These are phyloP conservation scores for Neosalanx taihuensis DNA, from an alignment of 2,797 vertebrate genomes.

Conservation along the genomic window DNA sequence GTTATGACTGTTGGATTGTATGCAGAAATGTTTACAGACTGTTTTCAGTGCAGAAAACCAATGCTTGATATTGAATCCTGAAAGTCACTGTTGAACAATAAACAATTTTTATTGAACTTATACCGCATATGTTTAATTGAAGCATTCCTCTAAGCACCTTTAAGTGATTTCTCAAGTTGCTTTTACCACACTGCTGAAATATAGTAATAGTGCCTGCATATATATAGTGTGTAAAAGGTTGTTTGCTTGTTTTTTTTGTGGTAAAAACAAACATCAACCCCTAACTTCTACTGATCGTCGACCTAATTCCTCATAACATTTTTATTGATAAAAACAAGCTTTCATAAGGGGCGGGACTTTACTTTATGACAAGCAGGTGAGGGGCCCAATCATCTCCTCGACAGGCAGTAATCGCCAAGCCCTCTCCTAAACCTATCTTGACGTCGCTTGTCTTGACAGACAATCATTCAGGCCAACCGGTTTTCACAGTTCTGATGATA, in stretches of 20 bases:
- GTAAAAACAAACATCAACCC: too few relatives aligned
- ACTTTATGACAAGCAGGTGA: slow-evolving; percentile 39
- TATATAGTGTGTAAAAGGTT: not conserved
- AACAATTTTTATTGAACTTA: too few relatives aligned
- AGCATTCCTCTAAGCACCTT: too few relatives aligned
- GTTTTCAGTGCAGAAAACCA: too few relatives aligned
- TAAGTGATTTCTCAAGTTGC: too few relatives aligned
- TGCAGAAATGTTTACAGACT: too few relatives aligned
- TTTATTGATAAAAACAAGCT: slow-evolving; percentile 37
- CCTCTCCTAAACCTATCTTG: slow-evolving; percentile 59
- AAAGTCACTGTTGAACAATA: too few relatives aligned
- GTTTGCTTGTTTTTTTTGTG: not conserved
- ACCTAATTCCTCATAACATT: slow-evolving; percentile 14
- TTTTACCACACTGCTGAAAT: too few relatives aligned
- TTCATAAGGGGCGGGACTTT: slow-evolving; percentile 43
- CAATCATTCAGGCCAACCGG: slow-evolving; percentile 35
- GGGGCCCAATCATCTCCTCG: slow-evolving; percentile 6
- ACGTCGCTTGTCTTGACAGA: slow-evolving; percentile 44
- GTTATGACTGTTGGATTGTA: too few relatives aligned
- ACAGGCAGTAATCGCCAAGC: slow-evolving; percentile 51
- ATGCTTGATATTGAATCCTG: too few relatives aligned
- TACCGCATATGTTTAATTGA: too few relatives aligned
- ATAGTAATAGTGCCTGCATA: too few relatives aligned
- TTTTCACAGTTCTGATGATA: not conserved
- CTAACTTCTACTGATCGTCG: not conserved